These are phyloP conservation scores for Pristis pectinata DNA, from an alignment of 2,797 vertebrate species.

Conservation along the genomic window DNA sequence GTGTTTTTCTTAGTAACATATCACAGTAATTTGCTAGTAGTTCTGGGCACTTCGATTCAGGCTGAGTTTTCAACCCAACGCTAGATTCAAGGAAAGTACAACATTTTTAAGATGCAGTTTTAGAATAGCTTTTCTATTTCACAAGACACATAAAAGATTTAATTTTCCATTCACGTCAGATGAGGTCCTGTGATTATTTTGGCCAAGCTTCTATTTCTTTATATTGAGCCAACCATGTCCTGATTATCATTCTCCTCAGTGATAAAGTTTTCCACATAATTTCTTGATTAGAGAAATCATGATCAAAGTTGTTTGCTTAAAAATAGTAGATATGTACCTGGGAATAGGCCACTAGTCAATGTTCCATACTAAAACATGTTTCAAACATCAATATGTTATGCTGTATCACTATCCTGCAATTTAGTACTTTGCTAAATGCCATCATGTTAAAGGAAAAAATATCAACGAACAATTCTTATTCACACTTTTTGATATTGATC, in stretches of 20 bases:
- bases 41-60: slow-evolving; percentile 97
- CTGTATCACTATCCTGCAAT: background rate
- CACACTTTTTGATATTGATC: no score
- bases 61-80: slow-evolving; percentile 93
- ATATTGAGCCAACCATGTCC: background rate
- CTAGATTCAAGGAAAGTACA: slow-evolving; percentile 51
- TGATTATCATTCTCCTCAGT: background rate
- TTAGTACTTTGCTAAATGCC: background rate
- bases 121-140: slow-evolving; percentile 9
- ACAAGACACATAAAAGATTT: background rate
- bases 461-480: background rate
- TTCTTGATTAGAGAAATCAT: background rate
- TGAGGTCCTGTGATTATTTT: background rate
- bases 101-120: background rate
- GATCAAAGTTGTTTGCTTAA: background rate
- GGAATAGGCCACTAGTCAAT: no score
- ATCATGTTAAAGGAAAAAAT: background rate
- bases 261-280: background rate
- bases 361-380: background rate
- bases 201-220: background rate
- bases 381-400: background rate
- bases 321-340: background rate
- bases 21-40: slow-evolving; percentile 99
- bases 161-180: background rate
- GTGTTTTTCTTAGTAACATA: slow-evolving; percentile 96